Evolutionary conservation across 2,888 invertebrate genomes (phyloP), one percentile per base, ranked within the genome.

Genomic region (Brachyptera risi): DNA sequence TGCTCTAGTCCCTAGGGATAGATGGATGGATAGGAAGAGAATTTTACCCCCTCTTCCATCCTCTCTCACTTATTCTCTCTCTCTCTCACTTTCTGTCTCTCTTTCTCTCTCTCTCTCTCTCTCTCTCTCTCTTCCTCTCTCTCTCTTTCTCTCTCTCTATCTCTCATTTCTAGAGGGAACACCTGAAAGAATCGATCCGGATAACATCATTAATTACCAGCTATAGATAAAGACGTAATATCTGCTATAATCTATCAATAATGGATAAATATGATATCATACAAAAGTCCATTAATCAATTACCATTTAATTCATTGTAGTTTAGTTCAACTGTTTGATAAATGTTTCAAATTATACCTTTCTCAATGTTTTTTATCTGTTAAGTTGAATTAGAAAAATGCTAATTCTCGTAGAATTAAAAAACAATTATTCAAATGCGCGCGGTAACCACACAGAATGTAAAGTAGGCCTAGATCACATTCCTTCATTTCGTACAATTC

Each of bases 1-100:
- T 76, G 75, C 75, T 72, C 71, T 69, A 70, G 68, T 73, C 74
- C 73, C 71, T 66, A 51, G 73, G 73, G 73, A 72, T 37, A 37
- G 54, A 54, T 54, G 54, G 54, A 54, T 59, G 59, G 60, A 42
- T 35, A 47, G 60, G 44, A 51, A 44, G 44, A 47, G 44, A 17
- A 54, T 54, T 54, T 37, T 23, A 54, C 35, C 54, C 54, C 37
- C 50, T 5, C 5, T 23, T 24, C 49, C 24, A 1, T n/a, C n/a
- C n/a, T n/a, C n/a, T n/a, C n/a, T n/a, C n/a, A n/a, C n/a, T n/a
- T 15, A n/a, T 31, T 35, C 19, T 17, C 37, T 37, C 24, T 26
- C 50, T 50, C 11, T 21, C 54, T 21, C 19, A n/a, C 47, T n/a
- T 37, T 54, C n/a, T 15, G 13, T 24, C 49, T n/a, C 49, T n/a